Conservation (phyloP, 2,113 vertebrate genomes). For the Corvus cornix region DNA sequence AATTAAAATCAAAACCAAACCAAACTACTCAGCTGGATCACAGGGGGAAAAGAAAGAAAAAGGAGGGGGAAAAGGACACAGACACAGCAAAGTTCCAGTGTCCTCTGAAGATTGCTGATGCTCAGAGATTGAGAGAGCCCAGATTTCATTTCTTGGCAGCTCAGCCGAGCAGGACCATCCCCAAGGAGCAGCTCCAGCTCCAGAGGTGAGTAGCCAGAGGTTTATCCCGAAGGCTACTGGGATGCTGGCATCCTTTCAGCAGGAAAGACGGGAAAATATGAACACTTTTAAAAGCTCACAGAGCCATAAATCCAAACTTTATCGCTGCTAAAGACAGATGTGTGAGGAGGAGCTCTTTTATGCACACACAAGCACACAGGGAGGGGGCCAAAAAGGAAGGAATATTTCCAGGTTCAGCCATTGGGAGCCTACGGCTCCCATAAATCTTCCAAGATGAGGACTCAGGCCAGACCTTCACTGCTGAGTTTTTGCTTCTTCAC, state of each 20-base stretch:
- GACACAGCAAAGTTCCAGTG: slow-evolving; percentile 27
- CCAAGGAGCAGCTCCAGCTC: slow-evolving; percentile 13
- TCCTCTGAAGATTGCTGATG: slow-evolving; percentile 35
- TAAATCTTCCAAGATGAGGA: slow-evolving; percentile 37
- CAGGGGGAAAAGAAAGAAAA: neutral
- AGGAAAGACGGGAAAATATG: slow-evolving; percentile 5
- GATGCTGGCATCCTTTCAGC: slow-evolving; percentile 16
- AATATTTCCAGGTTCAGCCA: slow-evolving; percentile 33
- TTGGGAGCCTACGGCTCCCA: neutral
- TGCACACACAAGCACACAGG: neutral
- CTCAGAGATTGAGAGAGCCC: slow-evolving; percentile 48
- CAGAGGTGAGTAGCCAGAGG: slow-evolving; percentile 42
- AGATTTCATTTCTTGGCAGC: slow-evolving; percentile 48
- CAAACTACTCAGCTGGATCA: neutral
- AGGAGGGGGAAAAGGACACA: neutral
- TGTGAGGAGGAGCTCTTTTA: slow-evolving; percentile 8
- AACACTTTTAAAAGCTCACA: neutral
- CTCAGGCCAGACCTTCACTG: neutral
- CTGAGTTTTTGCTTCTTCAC: neutral
- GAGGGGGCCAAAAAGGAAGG: slow-evolving; percentile 15
- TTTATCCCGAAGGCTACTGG: slow-evolving; percentile 35
- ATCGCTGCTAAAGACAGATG: slow-evolving; percentile 35
- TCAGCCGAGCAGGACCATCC: slow-evolving; percentile 2
- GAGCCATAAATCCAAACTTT: neutral
- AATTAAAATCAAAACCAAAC: neutral